These are phyloP conservation scores for Chloroclystis v-ata DNA, from an alignment of 2,888 invertebrate species.

Conservation along the genomic window DNA sequence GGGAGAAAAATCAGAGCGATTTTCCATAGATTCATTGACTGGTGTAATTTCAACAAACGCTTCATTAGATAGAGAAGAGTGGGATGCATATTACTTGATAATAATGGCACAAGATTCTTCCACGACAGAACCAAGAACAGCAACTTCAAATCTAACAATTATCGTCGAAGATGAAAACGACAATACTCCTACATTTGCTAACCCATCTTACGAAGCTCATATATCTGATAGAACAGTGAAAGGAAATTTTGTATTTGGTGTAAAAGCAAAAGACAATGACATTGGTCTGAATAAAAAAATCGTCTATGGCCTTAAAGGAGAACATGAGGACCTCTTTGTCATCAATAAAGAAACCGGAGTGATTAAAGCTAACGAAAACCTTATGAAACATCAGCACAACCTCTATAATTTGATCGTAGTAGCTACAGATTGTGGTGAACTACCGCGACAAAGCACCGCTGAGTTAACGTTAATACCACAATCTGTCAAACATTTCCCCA, in stretches of 20 bases:
- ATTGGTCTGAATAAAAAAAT: constrained; percentile 89
- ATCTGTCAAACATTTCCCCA: constrained; percentile 87
- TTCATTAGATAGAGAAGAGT: constrained; percentile 88
- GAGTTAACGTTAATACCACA: constrained; percentile 87
- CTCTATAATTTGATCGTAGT: constrained; percentile 85
- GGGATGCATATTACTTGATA: constrained; percentile 86
- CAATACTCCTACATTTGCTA: constrained; percentile 87
- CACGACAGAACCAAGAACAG: constrained; percentile 88
- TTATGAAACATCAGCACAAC: constrained; percentile 75
- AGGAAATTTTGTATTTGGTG: constrained; percentile 94
- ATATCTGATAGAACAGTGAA: constrained; percentile 88
- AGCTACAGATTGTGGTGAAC: constrained; percentile 88
- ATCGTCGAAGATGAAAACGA: constrained; percentile 90
- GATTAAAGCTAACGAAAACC: constrained; percentile 85
- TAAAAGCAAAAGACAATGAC: constrained; percentile 90
- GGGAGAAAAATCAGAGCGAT: constrained; percentile 89
- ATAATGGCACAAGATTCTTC: constrained; percentile 94
- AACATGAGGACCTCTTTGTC: constrained; percentile 86
- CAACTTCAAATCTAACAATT: constrained; percentile 90
- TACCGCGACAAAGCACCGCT: constrained; percentile 83
- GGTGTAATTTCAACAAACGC: constrained; percentile 87
- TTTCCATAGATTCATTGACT: constrained; percentile 86
- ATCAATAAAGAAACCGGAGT: constrained; percentile 91
- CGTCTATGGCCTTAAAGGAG: constrained; percentile 86
- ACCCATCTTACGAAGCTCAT: constrained; percentile 85